Evolutionary conservation across 1,140 invertebrate species (phyloP).

Genomic region (Platyscapa corneri): DNA sequence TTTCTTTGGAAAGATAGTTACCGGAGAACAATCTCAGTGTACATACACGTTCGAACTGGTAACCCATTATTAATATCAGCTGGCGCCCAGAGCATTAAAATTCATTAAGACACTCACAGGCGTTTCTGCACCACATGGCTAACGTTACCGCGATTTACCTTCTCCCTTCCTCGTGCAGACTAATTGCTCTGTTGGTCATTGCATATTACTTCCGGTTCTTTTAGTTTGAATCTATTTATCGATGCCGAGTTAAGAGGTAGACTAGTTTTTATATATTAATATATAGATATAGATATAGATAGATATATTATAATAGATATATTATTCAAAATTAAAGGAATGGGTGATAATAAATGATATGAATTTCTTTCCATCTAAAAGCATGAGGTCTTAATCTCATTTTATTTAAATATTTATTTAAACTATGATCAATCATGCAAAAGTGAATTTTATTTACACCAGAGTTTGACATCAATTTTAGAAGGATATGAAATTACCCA

Average conservation of each 20-base stretch:
- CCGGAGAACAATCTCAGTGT: not conserved
- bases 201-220: not conserved
- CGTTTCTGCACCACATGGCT: not conserved
- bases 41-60: not conserved
- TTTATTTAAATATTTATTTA: not conserved
- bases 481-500: not conserved
- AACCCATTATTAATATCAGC: slow-evolving; percentile 28
- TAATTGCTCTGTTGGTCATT: not conserved
- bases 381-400: too few relatives aligned
- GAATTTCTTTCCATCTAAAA: too few relatives aligned
- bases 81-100: slow-evolving; percentile 16
- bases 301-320: not conserved
- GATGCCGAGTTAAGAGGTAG: not conserved
- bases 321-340: too few relatives aligned
- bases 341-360: too few relatives aligned
- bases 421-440: not conserved
- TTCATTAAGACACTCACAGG: slow-evolving; percentile 26
- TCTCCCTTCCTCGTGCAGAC: not conserved
- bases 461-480: not conserved
- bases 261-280: too few relatives aligned
- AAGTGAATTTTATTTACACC: not conserved
- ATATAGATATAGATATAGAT: too few relatives aligned
- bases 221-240: slow-evolving; percentile 24
- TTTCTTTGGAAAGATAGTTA: not conserved
- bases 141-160: not conserved